Evolutionary conservation across 1,140 invertebrate species (phyloP).

Genomic region (Hycleus cichorii): DNA sequence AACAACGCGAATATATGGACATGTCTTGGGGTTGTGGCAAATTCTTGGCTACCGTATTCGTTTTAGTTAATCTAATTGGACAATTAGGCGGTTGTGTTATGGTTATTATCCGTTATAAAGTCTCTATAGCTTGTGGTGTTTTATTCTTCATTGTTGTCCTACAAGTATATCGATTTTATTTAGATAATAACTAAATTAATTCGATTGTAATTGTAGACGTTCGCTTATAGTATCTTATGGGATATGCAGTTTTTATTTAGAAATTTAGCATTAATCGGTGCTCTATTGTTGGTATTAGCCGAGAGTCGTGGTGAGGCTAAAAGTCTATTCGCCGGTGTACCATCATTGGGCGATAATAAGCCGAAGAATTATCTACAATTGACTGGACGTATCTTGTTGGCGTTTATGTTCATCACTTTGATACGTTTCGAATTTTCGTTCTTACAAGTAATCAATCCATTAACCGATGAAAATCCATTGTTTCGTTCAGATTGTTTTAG

Average conservation of each 20-base stretch:
- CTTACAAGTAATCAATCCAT: slow-evolving; percentile 59
- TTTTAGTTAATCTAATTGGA: slow-evolving; percentile 88
- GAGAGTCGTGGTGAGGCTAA: slow-evolving; percentile 88
- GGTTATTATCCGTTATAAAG: slow-evolving; percentile 88
- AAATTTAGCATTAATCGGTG: slow-evolving; percentile 94
- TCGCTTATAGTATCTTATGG: slow-evolving; percentile 98
- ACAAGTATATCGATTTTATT: slow-evolving; percentile 55
- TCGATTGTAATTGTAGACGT: slow-evolving; percentile 63
- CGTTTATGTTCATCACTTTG: slow-evolving; percentile 98
- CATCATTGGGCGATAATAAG: slow-evolving; percentile 92
- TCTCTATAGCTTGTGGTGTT: slow-evolving; percentile 89
- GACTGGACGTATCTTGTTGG: slow-evolving; percentile 88
- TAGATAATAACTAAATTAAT: too few relatives aligned
- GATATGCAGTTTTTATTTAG: slow-evolving; percentile 93
- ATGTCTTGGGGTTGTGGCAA: slow-evolving; percentile 96
- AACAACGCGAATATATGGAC: slow-evolving; percentile 97
- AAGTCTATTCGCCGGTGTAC: slow-evolving; percentile 96
- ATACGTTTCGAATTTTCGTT: slow-evolving; percentile 89
- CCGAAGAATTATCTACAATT: slow-evolving; percentile 96
- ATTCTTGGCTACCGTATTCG: slow-evolving; percentile 86
- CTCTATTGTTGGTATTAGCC: slow-evolving; percentile 86
- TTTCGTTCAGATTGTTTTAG: slow-evolving; percentile 67
- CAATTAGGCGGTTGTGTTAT: slow-evolving; percentile 93
- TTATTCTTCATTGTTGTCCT: slow-evolving; percentile 95
- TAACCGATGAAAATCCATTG: slow-evolving; percentile 19